Conservation (phyloP, 2,797 vertebrate genomes). For the Distichodus sexfasciatus region DNA sequence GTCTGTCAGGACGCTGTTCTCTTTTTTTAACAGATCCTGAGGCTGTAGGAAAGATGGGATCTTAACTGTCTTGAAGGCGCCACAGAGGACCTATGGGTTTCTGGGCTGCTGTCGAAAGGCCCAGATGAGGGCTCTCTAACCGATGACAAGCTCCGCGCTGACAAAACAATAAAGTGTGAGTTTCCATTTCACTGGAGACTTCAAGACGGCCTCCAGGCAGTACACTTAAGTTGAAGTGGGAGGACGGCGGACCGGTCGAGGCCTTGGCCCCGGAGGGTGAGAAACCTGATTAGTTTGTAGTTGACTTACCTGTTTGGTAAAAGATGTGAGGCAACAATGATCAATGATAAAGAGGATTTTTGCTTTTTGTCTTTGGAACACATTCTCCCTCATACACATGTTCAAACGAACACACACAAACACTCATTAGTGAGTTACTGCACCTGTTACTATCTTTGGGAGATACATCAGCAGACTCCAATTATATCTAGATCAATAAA, state of each 20-base stretch:
- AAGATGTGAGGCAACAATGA: too few species aligned
- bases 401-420: too few species aligned
- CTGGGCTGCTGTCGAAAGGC: too few species aligned
- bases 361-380: too few species aligned
- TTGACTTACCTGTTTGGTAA: slow-evolving; percentile 40
- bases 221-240: slow-evolving; percentile 33
- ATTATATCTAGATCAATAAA: too few species aligned
- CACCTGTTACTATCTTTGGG: too few species aligned
- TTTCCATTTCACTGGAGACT: slow-evolving; percentile 26
- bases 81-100: too few species aligned
- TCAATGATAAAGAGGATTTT: too few species aligned
- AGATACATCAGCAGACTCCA: too few species aligned
- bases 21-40: neutral
- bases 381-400: too few species aligned
- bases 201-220: slow-evolving; percentile 33
- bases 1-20: neutral
- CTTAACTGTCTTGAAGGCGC: slow-evolving; percentile 22
- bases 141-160: slow-evolving; percentile 41
- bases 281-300: slow-evolving; percentile 34
- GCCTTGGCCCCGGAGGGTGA: slow-evolving; percentile 22
- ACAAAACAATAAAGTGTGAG: slow-evolving; percentile 57
- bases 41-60: slow-evolving; percentile 15
- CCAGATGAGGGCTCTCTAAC: slow-evolving; percentile 21
- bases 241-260: slow-evolving; percentile 31
- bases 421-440: too few species aligned